Evolutionary conservation across 2,888 invertebrate genomes (phyloP).

Genomic region (Nematopogon swammerdamellus): DNA sequence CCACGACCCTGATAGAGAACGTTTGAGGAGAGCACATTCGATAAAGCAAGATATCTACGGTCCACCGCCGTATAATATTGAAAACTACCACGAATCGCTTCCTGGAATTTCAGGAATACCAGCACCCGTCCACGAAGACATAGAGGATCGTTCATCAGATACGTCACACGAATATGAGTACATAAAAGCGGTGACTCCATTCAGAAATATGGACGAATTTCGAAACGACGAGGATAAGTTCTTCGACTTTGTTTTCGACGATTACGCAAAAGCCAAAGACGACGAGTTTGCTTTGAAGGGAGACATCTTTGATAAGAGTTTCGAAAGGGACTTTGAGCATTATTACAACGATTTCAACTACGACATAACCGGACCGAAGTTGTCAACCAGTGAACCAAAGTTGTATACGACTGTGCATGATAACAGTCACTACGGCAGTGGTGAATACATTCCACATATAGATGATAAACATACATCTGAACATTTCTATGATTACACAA

Average conservation of each 20-base stretch:
- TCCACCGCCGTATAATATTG: neutral
- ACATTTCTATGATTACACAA: no score
- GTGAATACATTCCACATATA: no score
- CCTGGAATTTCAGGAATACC: neutral
- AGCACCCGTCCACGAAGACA: neutral
- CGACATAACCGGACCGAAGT: neutral
- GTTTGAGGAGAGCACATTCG: neutral
- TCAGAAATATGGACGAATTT: neutral
- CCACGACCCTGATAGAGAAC: neutral
- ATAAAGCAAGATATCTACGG: neutral
- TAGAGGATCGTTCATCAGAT: neutral
- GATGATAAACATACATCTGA: no score
- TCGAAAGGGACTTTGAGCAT: neutral
- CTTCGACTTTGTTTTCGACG: neutral
- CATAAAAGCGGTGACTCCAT: neutral
- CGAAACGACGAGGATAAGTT: neutral
- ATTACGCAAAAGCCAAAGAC: neutral
- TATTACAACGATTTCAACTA: neutral
- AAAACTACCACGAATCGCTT: neutral
- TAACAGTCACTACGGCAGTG: no score
- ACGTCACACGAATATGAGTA: neutral
- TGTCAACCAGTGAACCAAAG: no score
- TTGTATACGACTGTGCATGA: no score
- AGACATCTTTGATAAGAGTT: no score
- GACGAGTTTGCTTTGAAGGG: slow-evolving; percentile 21